These are phyloP conservation scores for Lithobates pipiens DNA, from an alignment of 2,797 vertebrate genomes.

Conservation along the genomic window DNA sequence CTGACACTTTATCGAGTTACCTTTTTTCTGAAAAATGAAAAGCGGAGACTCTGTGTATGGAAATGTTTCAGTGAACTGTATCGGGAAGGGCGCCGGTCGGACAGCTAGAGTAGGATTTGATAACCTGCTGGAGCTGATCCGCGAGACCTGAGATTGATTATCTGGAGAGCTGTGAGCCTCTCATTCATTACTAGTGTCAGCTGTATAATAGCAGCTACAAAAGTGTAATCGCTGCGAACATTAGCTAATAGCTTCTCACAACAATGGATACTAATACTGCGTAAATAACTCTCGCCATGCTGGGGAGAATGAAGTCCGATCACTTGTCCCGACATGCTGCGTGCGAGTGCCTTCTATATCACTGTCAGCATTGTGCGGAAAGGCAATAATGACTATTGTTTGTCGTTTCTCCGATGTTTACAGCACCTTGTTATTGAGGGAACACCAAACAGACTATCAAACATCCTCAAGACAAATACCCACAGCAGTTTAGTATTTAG, in stretches of 20 bases:
- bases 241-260: slow-evolving; percentile 49
- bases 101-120: slow-evolving; percentile 3
- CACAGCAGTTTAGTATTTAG: too few species aligned
- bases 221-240: slow-evolving; percentile 15
- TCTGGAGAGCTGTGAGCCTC: background rate
- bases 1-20: too few species aligned
- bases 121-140: slow-evolving; percentile 2
- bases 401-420: too few species aligned
- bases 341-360: background rate
- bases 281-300: background rate
- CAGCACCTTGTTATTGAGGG: too few species aligned
- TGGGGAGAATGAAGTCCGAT: background rate
- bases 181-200: slow-evolving; percentile 47
- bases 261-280: background rate
- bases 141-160: slow-evolving; percentile 29
- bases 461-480: too few species aligned
- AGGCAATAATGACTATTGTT: too few species aligned
- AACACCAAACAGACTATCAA: too few species aligned
- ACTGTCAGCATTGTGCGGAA: background rate
- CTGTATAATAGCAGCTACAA: slow-evolving; percentile 24
- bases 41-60: background rate
- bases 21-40: too few species aligned
- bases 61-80: background rate
- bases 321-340: background rate
- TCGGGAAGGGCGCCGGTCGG: background rate